Percentiles rank a stretch among this genome's conserved stretches.
Evolutionary conservation across 1,140 invertebrate species (phyloP).

Genomic region (Papilio aristodemus): DNA sequence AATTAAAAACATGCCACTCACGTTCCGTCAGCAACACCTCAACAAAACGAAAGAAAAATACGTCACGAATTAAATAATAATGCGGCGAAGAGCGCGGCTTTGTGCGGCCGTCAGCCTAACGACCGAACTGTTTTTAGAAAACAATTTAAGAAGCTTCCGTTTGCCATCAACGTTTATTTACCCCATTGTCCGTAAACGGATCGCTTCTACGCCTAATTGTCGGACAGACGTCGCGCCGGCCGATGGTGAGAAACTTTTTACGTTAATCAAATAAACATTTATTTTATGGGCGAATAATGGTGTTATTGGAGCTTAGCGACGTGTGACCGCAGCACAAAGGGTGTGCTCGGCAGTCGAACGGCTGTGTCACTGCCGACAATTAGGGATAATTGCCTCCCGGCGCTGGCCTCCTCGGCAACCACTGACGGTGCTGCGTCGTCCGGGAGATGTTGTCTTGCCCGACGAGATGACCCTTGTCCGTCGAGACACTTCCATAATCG

Average conservation of each 20-base stretch:
- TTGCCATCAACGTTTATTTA: conserved; percentile 52
- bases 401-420: neutral
- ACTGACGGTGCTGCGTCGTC: too few relatives aligned
- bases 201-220: conserved; percentile 59
- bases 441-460: too few relatives aligned
- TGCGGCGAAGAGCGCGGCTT: conserved; percentile 28
- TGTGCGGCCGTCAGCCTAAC: conserved; percentile 38
- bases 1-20: conserved; percentile 27
- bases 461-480: too few relatives aligned
- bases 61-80: conserved; percentile 35
- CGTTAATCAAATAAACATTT: conserved; percentile 68
- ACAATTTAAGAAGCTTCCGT: conserved; percentile 67
- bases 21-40: conserved; percentile 26
- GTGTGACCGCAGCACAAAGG: conserved; percentile 36
- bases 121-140: conserved; percentile 58
- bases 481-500: too few relatives aligned
- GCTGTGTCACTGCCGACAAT: conserved; percentile 25
- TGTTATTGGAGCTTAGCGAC: conserved; percentile 36
- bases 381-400: conserved; percentile 18
- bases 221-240: conserved; percentile 38
- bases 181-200: conserved; percentile 52
- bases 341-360: neutral
- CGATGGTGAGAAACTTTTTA: conserved; percentile 49
- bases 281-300: conserved; percentile 51
- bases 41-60: conserved; percentile 24